Conservation (phyloP, 1,140 invertebrate genomes). For the Drosophila seguyi region DNA sequence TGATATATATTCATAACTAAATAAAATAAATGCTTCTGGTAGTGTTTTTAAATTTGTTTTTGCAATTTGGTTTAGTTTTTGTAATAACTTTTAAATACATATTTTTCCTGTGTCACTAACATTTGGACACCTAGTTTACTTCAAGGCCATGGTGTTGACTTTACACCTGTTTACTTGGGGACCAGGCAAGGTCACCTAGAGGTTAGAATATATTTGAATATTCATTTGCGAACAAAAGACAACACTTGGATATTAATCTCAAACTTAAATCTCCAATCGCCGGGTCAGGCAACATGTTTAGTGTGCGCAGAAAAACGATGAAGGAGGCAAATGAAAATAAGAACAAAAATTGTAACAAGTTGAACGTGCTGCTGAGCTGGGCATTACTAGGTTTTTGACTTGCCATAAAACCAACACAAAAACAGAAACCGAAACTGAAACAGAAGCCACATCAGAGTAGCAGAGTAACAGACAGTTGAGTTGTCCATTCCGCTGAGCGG, state of each 20-base stretch:
- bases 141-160: constrained; percentile 10
- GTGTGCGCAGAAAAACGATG: constrained; percentile 35
- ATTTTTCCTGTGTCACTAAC: not conserved
- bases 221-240: constrained; percentile 19
- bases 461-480: constrained; percentile 9
- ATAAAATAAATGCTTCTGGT: too few relatives aligned
- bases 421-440: constrained; percentile 49
- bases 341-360: constrained; percentile 78
- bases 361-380: constrained; percentile 72
- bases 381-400: constrained; percentile 83
- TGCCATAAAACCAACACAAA: constrained; percentile 63
- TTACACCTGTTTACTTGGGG: constrained; percentile 27
- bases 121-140: not conserved
- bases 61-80: too few relatives aligned
- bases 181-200: constrained; percentile 17
- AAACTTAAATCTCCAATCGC: constrained; percentile 30
- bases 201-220: constrained; percentile 31
- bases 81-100: not conserved
- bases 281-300: constrained; percentile 28
- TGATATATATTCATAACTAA: too few relatives aligned
- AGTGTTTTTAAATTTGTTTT: not conserved
- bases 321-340: constrained; percentile 48
- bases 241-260: constrained; percentile 27
- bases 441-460: constrained; percentile 23
- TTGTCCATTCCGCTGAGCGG: constrained; percentile 36